phyloP scores from a whole-genome alignment of 2,888 invertebrate genomes.

The Anagyrus pseudococci region DNA sequence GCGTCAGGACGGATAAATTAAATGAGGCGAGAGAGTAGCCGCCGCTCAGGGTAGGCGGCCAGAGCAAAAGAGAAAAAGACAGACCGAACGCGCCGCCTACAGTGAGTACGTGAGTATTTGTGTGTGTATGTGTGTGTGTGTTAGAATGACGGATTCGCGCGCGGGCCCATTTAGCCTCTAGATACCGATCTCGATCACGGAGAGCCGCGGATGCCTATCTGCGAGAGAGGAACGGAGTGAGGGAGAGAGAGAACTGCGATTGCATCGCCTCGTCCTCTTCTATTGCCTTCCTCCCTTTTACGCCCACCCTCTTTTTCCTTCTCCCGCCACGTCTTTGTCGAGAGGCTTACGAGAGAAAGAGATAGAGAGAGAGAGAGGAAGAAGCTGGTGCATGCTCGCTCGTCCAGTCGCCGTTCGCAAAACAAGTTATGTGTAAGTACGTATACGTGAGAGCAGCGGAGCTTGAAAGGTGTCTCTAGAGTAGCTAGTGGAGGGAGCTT shows the following conservation, averaged over 20 bases:
- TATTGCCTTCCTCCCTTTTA: background rate
- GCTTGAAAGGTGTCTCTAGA: background rate
- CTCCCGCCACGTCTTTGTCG: too few relatives aligned
- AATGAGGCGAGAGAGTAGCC: constrained; percentile 45
- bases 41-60: background rate
- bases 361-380: constrained; percentile 1
- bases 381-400: background rate
- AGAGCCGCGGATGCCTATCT: constrained; percentile 40
- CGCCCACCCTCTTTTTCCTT: constrained; percentile 13
- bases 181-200: constrained; percentile 53
- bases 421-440: background rate
- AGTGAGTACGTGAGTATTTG: too few relatives aligned
- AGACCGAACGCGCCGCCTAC: constrained; percentile 37
- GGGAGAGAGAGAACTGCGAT: constrained; percentile 18
- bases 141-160: constrained; percentile 57
- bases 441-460: too few relatives aligned
- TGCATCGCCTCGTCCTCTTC: constrained; percentile 16
- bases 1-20: constrained; percentile 52
- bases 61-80: constrained; percentile 17
- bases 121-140: too few relatives aligned
- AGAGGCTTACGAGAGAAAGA: too few relatives aligned
- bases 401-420: background rate
- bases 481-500: too few relatives aligned
- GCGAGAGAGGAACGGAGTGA: background rate
- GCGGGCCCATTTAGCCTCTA: constrained; percentile 53